Conservation (phyloP, 2,113 vertebrate genomes). For the Hippocampus guttulatus region DNA sequence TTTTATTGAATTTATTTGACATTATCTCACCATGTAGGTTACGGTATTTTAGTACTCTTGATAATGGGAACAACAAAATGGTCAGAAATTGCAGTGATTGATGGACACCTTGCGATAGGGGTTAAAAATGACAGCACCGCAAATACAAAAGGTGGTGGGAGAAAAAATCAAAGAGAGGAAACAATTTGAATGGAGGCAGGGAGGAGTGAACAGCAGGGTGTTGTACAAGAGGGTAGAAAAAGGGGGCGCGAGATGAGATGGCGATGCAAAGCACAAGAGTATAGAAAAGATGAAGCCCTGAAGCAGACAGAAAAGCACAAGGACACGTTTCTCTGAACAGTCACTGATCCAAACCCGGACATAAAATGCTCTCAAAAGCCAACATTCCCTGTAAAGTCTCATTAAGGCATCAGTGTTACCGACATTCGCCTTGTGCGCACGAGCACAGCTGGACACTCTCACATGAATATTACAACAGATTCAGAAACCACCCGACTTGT, state of each 20-base stretch:
- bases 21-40: no score
- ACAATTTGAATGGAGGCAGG: not conserved
- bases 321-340: conserved; percentile 39
- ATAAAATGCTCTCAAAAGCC: conserved; percentile 13
- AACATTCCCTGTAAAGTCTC: conserved; percentile 24
- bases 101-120: not conserved
- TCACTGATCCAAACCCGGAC: conserved; percentile 26
- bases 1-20: no score
- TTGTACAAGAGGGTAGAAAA: not conserved
- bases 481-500: conserved; percentile 16
- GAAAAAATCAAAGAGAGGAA: not conserved
- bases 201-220: not conserved
- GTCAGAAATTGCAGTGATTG: not conserved
- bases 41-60: not conserved
- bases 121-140: not conserved
- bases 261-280: conserved; percentile 1
- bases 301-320: conserved; percentile 33
- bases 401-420: conserved; percentile 7
- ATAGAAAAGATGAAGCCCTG: conserved; percentile 2
- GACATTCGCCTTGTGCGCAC: conserved; percentile 15
- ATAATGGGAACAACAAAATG: not conserved
- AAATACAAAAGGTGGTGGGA: not conserved
- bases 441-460: conserved; percentile 9
- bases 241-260: not conserved
- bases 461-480: conserved; percentile 13